A percentile compares a stretch with the other conserved stretches of the same genome.
These are phyloP conservation scores for Epinotia ramella DNA, from an alignment of 2,888 invertebrate genomes.

Conservation along the genomic window DNA sequence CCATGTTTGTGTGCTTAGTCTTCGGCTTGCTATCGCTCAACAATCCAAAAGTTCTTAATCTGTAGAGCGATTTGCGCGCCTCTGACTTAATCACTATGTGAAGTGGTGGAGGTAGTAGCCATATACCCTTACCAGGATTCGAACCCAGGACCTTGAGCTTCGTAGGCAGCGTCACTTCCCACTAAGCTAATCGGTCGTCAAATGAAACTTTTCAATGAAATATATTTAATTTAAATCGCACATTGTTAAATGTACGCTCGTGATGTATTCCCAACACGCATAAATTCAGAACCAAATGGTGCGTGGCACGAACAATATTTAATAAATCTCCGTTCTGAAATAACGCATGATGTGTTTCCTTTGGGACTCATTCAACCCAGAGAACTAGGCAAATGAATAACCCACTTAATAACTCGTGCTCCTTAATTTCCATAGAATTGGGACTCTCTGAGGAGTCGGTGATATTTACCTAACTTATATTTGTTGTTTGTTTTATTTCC, in stretches of 20 bases:
- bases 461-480: background rate
- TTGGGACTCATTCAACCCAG: conserved; percentile 23
- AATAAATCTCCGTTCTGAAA: conserved; percentile 24
- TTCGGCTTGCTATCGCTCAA: too few relatives aligned
- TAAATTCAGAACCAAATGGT: background rate
- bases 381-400: conserved; percentile 27
- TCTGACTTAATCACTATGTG: too few relatives aligned
- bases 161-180: too few relatives aligned
- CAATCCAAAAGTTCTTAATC: too few relatives aligned
- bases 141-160: too few relatives aligned
- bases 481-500: background rate
- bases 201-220: too few relatives aligned
- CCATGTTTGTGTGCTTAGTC: too few relatives aligned
- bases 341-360: background rate
- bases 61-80: too few relatives aligned
- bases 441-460: background rate
- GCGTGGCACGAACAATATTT: background rate
- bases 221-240: background rate
- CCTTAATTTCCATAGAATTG: background rate
- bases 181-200: too few relatives aligned
- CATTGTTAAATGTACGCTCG: background rate
- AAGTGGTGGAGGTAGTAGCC: too few relatives aligned
- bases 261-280: background rate
- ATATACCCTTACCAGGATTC: too few relatives aligned
- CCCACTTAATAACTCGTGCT: background rate